Percentiles rank a stretch among this genome's conserved stretches.
These are phyloP conservation scores for Limnephilus auricula DNA, from an alignment of 2,888 invertebrate species.

Conservation along the genomic window DNA sequence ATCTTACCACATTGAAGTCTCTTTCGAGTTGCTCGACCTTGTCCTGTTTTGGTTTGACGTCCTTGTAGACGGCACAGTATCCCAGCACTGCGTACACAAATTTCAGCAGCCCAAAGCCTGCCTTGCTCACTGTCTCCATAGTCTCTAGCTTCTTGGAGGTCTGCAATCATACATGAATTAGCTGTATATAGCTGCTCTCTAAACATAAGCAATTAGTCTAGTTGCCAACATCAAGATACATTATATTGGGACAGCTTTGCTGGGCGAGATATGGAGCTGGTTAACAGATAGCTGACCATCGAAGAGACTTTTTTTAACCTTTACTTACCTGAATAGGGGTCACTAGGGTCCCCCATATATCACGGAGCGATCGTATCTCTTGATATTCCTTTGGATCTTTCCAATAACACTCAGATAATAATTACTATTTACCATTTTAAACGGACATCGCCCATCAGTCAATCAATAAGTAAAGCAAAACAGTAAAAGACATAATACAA, in stretches of 20 bases:
- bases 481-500: too few species aligned
- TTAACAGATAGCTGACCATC: background rate
- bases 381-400: too few species aligned
- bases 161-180: constrained; percentile 63
- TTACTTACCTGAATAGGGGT: too few species aligned
- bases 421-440: too few species aligned
- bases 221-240: background rate
- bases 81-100: constrained; percentile 92
- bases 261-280: background rate
- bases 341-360: too few species aligned
- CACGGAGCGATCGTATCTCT: too few species aligned
- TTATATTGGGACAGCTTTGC: background rate
- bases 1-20: constrained; percentile 78
- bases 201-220: background rate
- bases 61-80: constrained; percentile 92
- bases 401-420: too few species aligned
- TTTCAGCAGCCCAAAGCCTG: constrained; percentile 90
- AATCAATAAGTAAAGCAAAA: too few species aligned
- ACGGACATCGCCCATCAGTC: too few species aligned
- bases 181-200: background rate
- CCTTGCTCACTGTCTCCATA: constrained; percentile 90
- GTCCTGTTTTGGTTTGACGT: constrained; percentile 91
- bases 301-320: too few species aligned
- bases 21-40: constrained; percentile 87
- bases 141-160: constrained; percentile 85